Evolutionary conservation across 2,113 vertebrate species (phyloP), one percentile per base, ranked within the genome.

Genomic region (Mobula birostris): DNA sequence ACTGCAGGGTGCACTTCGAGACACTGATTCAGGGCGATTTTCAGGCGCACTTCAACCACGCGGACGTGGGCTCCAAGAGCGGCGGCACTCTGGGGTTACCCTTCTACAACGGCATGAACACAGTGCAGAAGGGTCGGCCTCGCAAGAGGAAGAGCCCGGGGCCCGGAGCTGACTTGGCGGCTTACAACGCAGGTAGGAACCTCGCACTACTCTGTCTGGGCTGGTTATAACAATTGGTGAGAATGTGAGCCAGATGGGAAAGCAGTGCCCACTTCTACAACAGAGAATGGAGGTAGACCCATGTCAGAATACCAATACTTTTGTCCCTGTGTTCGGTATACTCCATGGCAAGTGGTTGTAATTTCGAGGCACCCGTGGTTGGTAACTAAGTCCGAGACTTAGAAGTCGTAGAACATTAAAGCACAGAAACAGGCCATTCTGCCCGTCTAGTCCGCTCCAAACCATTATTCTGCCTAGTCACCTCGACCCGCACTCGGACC

Each of bases 1-100:
- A 99, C 96, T 99, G 99, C 96, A 98, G 99, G 94, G 97, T 99
- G 96, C 99, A 99, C 97, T 99, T 99, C 97, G 99, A 99, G 97
- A 98, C 98, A 94, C 97, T 99, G 95, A 97, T 99, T 95, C 99
- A 99, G 96, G 99, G 98, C 95, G 98, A 99, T 96, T 99, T 98
- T 96, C 98, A 98, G 94, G 97, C 98, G 94, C 98, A 98, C 95
- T 99, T 99, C 97, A 98, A 97, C 96, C 98, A 99, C 94, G 97
- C 97, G 96, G 98, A 99, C 95, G 98, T 98, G 94, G 98, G 97
- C 5, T 96, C 98, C 7, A 91, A 77, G 74, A 97, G 98, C 96
- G 98, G 97, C 94, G 96, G 97, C 0, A 96, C 98, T 93, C 96
- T 99, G 95, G 97, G 98, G 83, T 98, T 99, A 97, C 98, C 99